These are phyloP conservation scores for Astropecten irregularis DNA, from an alignment of 53 echinoderm and acorn worm species.

Conservation along the genomic window DNA sequence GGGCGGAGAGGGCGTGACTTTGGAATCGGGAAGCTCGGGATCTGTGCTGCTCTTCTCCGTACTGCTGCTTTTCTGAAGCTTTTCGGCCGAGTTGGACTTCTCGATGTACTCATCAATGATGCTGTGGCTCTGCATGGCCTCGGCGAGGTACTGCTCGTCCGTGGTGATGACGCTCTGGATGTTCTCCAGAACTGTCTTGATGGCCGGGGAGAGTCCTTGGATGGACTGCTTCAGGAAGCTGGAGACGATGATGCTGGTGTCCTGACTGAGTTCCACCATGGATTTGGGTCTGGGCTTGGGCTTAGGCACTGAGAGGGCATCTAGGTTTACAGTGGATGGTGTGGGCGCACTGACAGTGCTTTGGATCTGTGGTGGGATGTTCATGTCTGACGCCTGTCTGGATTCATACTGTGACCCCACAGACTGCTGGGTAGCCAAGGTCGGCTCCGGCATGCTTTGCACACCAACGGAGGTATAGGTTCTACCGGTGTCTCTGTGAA, in stretches of 20 bases:
- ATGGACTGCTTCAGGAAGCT: slow-evolving; percentile 67
- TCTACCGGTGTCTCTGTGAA: slow-evolving; percentile 41
- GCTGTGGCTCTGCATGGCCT: slow-evolving; percentile 78
- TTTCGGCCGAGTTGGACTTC: slow-evolving; percentile 36
- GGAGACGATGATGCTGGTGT: slow-evolving; percentile 67
- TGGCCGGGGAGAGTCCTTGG: slow-evolving; percentile 68
- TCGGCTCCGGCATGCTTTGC: slow-evolving; percentile 32
- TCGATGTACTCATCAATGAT: slow-evolving; percentile 68
- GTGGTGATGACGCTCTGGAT: slow-evolving; percentile 80
- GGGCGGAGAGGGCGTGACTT: slow-evolving; percentile 2
- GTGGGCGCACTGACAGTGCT: slow-evolving; percentile 51
- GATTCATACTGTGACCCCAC: background rate
- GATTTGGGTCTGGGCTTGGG: slow-evolving; percentile 76
- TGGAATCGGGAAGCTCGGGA: slow-evolving; percentile 8
- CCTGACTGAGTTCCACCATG: slow-evolving; percentile 82
- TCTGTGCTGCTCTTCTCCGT: background rate
- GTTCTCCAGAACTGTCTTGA: slow-evolving; percentile 79
- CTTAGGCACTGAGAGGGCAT: slow-evolving; percentile 33
- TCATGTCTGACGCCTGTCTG: background rate
- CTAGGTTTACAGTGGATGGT: slow-evolving; percentile 11
- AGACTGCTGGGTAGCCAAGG: background rate
- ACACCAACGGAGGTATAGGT: slow-evolving; percentile 43
- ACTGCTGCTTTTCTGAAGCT: background rate
- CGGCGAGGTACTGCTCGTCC: slow-evolving; percentile 80
- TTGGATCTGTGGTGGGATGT: slow-evolving; percentile 2